A percentile compares a stretch with the other conserved stretches of the same genome.
These are phyloP conservation scores for Garra rufa DNA, from an alignment of 2,113 vertebrate genomes.

Conservation along the genomic window DNA sequence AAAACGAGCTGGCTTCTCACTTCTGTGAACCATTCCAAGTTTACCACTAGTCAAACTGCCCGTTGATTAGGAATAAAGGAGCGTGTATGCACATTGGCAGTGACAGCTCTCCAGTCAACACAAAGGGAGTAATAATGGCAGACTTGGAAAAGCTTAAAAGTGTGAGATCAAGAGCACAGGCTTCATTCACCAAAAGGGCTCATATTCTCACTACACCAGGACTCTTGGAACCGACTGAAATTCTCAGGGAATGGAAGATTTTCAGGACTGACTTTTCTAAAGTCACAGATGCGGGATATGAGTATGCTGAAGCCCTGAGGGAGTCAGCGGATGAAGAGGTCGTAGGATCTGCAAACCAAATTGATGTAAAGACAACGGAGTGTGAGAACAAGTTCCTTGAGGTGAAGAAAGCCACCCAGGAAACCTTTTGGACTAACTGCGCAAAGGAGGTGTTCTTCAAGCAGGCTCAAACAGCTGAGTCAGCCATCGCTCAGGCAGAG, in stretches of 20 bases:
- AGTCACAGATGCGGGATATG: not conserved
- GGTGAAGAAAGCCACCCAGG: too few relatives aligned
- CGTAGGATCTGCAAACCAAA: too few relatives aligned
- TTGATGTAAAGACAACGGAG: too few relatives aligned
- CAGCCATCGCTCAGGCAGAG: too few relatives aligned
- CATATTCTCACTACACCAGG: slow-evolving; percentile 15
- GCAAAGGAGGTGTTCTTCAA: too few relatives aligned
- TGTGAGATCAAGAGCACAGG: slow-evolving; percentile 15
- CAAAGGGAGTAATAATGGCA: slow-evolving; percentile 4
- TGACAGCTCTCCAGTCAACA: slow-evolving; percentile 7
- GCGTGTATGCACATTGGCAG: not conserved
- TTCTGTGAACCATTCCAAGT: too few relatives aligned
- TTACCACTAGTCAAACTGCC: not conserved
- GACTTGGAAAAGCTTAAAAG: slow-evolving; percentile 23
- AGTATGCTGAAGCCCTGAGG: slow-evolving; percentile 19
- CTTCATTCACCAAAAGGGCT: not conserved
- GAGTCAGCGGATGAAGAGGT: not conserved
- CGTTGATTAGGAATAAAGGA: not conserved
- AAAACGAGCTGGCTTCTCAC: too few relatives aligned
- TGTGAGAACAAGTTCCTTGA: too few relatives aligned
- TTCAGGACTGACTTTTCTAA: too few relatives aligned
- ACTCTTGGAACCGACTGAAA: not conserved
- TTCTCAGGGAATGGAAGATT: not conserved
- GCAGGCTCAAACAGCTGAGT: too few relatives aligned
- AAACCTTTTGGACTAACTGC: too few relatives aligned